Conservation (phyloP, 2,797 vertebrate species). For the Anguilla anguilla region DNA sequence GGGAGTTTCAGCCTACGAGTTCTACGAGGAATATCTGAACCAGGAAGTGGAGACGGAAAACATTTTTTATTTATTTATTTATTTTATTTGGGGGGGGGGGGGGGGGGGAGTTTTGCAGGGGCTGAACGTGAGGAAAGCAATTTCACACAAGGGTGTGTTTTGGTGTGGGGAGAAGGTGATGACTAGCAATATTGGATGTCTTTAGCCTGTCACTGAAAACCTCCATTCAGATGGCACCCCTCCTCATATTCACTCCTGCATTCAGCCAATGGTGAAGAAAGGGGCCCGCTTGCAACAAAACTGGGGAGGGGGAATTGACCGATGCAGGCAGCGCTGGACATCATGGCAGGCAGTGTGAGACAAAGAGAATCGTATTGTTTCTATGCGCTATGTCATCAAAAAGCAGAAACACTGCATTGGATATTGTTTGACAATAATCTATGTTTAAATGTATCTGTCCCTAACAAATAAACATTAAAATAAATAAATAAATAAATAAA, state of each 20-base stretch:
- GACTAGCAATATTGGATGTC: too few relatives aligned
- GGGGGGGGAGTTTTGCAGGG: neutral
- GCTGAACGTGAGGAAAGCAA: neutral
- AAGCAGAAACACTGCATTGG: neutral
- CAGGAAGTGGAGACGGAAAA: neutral
- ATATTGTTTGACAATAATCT: too few relatives aligned
- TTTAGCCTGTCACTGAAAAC: too few relatives aligned
- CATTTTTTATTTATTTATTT: too few relatives aligned
- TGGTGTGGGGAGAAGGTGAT: neutral
- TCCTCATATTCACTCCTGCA: neutral
- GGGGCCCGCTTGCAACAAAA: neutral
- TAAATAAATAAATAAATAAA: neutral
- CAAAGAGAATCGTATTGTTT: neutral
- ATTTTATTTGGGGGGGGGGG: too few relatives aligned
- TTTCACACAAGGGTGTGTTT: constrained; percentile 19
- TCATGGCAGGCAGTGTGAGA: neutral
- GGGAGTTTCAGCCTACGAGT: neutral
- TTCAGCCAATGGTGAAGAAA: neutral
- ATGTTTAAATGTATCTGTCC: too few relatives aligned
- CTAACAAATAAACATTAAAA: too few relatives aligned
- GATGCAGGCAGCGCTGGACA: neutral
- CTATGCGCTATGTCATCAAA: neutral
- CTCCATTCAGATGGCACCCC: neutral
- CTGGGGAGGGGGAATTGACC: neutral
- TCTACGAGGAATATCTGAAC: too few relatives aligned